Evolutionary conservation across 2,113 vertebrate genomes (phyloP), one percentile per base, ranked within the genome.

Genomic region (Corydoras maculifer): DNA sequence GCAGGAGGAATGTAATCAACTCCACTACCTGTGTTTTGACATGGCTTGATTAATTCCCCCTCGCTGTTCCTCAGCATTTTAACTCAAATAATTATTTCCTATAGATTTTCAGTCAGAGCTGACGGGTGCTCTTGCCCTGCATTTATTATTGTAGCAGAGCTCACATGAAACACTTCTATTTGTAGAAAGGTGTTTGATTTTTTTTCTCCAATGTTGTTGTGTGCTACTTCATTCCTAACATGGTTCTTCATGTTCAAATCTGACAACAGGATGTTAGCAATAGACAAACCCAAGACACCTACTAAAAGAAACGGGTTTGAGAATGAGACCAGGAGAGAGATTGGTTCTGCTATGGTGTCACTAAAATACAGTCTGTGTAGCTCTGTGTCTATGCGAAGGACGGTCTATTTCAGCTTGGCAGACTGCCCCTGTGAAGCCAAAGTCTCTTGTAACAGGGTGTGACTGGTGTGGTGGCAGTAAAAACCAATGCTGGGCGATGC

Each of bases 21-120:
- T 76, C 73, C 66, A 55, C 74, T 77, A 83, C 79, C 78, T 80
- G 79, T 83, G 80, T 77, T 83, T 77, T 81, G 78, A 80, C 80
- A 78, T 68, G 62, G 70, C 78, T 65, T 83, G 78, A 83, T 81
- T 78, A 80, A 81, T 80, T 78, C 76, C 66, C 69, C 82, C 69
- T 60, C 29, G 72, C 77, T 60, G 76, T 77, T 78, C 75, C 75
- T 71, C 77, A 61, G 70, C 72, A 74, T 80, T 76, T 78, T 75
- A 80, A 73, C 76, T 75, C 75, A 80, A 80, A 81, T 81, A 83
- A 77, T 76, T 76, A 74, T 80, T 77, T 83, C 69, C 50, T 74
- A 74, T 77, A 74, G 69, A 72, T 81, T 81, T 80, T 75, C 78
- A 72, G 78, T 80, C 78, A 80, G 62, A 65, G 70, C 58, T 73